Evolutionary conservation across 2,113 vertebrate species (phyloP), one percentile per base, ranked within the genome.

Genomic region (Daphoenositta chrysoptera): DNA sequence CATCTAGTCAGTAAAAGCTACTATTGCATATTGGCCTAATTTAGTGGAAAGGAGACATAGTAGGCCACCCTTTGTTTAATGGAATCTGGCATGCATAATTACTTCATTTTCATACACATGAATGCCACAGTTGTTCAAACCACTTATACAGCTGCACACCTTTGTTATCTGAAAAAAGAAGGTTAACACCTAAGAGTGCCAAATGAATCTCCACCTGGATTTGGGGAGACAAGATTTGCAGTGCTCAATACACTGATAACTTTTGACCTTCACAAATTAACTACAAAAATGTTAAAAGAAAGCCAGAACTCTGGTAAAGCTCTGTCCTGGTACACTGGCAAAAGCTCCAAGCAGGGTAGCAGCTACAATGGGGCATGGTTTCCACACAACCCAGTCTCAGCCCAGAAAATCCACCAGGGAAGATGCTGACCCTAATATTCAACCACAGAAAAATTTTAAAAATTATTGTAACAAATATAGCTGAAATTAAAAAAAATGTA

Each of bases 11-110:
- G 79, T 56, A 86, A 90, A 83, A 95, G 37, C 44, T 60, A 45
- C 85, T 89, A 75, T 7, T 77, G 56, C 76, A 68, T 28, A 75
- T 37, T 84, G 76, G 76, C 71, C 71, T 89, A 87, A 90, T 89
- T 93, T 87, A 93, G 72, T 58, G 83, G 58, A 92, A 95, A 83
- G 51, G 68, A 92, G 69, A 92, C 73, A 60, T 2, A 68, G 48
- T 31, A 92, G 83, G 40, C 65, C 28, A 73, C 28, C 76, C 61
- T 93, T 89, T 84, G 72, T 84, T 84, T 96, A 93, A 92, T 53
- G 77, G 80, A 56, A 94, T 94, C 57, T 69, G 81, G 72, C 72
- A 95, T 0, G 6, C 80, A 53, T 86, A 88, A 93, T 81, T 95
- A 93, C 64, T 86, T 75, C 26, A 90, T 87, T 84, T 89, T 88